A percentile compares a stretch with the other conserved stretches of the same genome.
phyloP scores from a whole-genome alignment of 2,888 invertebrate genomes.

The Diarsia rubi region DNA sequence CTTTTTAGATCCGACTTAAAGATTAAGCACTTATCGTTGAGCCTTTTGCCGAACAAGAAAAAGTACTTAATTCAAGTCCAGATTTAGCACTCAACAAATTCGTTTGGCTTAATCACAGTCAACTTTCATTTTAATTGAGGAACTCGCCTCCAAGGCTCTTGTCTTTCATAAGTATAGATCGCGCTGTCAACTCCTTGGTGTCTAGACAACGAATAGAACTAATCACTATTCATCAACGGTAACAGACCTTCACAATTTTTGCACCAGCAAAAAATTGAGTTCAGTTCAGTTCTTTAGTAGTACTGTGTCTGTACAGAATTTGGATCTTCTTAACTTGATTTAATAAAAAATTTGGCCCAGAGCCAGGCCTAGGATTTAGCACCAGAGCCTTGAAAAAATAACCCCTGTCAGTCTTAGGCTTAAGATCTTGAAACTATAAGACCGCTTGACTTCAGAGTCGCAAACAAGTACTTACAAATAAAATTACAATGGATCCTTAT shows the following conservation, averaged over 20 bases:
- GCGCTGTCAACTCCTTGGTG: not conserved
- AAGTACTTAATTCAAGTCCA: conserved; percentile 33
- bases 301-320: not conserved
- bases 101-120: conserved; percentile 21
- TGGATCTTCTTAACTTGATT: not conserved
- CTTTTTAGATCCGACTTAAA: conserved; percentile 41
- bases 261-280: not conserved
- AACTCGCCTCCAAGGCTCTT: not conserved
- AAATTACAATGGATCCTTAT: not conserved
- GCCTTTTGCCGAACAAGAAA: conserved; percentile 19
- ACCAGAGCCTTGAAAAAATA: conserved; percentile 5
- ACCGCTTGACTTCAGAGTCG: not conserved
- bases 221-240: not conserved
- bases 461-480: too few relatives aligned
- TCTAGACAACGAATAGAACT: not conserved
- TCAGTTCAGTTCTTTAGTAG: not conserved
- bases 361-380: conserved; percentile 30
- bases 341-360: conserved; percentile 12
- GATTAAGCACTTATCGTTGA: conserved; percentile 38
- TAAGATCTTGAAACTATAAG: conserved; percentile 3
- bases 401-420: conserved; percentile 1
- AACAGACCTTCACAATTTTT: not conserved
- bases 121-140: conserved; percentile 30
- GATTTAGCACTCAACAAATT: conserved; percentile 38
- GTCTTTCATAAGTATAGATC: not conserved